These are phyloP conservation scores for Adelognathus sp. DNA, from an alignment of 2,888 invertebrate species.

Conservation along the genomic window DNA sequence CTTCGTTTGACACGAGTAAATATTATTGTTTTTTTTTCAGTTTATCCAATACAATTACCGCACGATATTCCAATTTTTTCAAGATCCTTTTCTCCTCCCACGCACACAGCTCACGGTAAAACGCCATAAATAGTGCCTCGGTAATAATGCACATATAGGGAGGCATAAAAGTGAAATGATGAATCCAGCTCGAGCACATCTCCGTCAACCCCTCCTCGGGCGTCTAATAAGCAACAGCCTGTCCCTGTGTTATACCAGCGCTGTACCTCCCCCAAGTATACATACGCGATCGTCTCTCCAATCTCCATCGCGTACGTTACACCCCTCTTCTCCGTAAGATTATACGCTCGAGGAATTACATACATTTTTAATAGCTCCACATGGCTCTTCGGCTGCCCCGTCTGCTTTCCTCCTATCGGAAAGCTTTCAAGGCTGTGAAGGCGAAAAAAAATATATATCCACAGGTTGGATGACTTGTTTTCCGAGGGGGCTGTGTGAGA, in stretches of 20 bases:
- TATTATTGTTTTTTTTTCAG: no score
- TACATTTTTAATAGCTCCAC: conserved; percentile 70
- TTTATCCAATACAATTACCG: no score
- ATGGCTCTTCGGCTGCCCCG: conserved; percentile 56
- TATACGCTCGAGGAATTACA: conserved; percentile 67
- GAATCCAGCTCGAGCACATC: neutral
- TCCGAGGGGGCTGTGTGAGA: conserved; percentile 53
- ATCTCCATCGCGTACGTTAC: conserved; percentile 3
- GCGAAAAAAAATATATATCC: neutral
- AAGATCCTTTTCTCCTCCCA: no score
- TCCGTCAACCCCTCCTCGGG: conserved; percentile 33
- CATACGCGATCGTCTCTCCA: conserved; percentile 4
- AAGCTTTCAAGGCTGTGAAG: neutral
- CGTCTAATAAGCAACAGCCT: conserved; percentile 52
- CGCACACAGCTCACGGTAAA: no score
- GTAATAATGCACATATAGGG: no score
- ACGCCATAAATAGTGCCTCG: no score
- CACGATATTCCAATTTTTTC: no score
- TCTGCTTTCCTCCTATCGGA: conserved; percentile 54
- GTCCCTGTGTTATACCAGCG: no score
- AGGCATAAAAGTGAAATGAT: neutral
- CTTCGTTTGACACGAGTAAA: no score
- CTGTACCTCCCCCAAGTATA: conserved; percentile 34
- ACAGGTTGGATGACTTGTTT: neutral
- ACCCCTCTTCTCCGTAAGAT: conserved; percentile 55